Base-by-base conservation (phyloP, 2,113 vertebrate species). In the Orientallactaga bullata region DNA sequence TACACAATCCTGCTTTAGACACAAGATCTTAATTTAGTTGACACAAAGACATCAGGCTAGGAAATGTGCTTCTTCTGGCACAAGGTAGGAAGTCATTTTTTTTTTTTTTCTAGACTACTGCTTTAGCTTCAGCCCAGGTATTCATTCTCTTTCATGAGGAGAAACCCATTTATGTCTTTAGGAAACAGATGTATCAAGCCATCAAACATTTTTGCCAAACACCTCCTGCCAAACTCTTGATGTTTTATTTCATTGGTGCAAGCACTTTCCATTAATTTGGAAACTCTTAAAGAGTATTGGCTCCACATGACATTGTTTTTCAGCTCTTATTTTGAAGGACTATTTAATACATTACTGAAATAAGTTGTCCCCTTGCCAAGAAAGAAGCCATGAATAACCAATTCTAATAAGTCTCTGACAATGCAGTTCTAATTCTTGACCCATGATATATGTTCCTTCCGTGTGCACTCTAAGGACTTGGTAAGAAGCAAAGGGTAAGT, bases 241-340 rank as follows among this genome's bases (percentile, higher is more conserved):
- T 95, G 74, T 81, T 96, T 95, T 58, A 85, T 94, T 98, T 97
- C 97, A 97, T 97, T 96, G 96, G 80, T 72, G 93, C 12, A 80
- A 95, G 95, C 80, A 97, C 97, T 98, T 97, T 95, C 95, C 97
- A 97, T 97, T 97, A 37, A 65, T 92, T 96, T 95, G 77, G 91
- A 86, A 74, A 93, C 88, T 78, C 89, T 94, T 96, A 95, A 94
- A 92, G 93, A 92, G 94, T 65, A 74, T 91, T 94, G 81, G 89
- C 91, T 97, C 92, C 0, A 5, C 97, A 96, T 97, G 95, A 97
- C 51, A 73, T 95, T 97, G 93, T 69, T 79, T 97, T 94, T 97
- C 97, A 96, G 94, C 94, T 94, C 73, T 87, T 90, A 90, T 96
- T 97, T 97, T 97, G 96, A 97, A 98, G 94, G 81, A 0, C 1